Base-by-base conservation (phyloP, 2,113 vertebrate genomes). In the Morone chrysops region DNA sequence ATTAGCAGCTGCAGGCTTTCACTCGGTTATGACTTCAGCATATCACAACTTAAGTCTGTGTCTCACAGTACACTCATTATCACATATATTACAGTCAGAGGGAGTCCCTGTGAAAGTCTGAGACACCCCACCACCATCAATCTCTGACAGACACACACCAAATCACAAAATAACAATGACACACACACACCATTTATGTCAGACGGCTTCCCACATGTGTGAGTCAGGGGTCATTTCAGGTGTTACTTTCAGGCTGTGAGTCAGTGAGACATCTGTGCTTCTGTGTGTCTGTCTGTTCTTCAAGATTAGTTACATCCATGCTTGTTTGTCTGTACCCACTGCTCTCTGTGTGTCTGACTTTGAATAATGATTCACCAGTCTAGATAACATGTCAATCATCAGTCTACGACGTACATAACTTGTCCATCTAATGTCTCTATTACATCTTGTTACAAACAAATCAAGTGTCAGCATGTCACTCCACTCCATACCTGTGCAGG, bases 331-430 rank as follows among this genome's bases (percentile, higher is more conserved):
- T 74, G 80, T 73, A 14, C 45, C 40, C 13, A 16, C 45, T 68
- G 57, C 17, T 63, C 22, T 70, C 47, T 22, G 66, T 81, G 25
- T 36, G 71, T 88, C 65, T 87, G 63, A 50, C 45, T 60, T 7
- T 54, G 56, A 76, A 13, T 16, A 75, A 31, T 93, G 87, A 94
- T 70, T 94, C 87, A 92, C 66, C 69, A 7, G 75, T 82, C 80
- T 77, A 5, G 20, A 18, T 79, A 40, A 77, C 69, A 73, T 63
- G 57, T 70, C 69, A 67, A 45, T 87, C 80, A 86, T 62, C 65
- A 60, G 67, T 79, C 70, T 75, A 18, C 41, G 40, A 45, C 63
- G 53, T 12, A 57, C 77, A 78, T 54, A 71, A 59, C 67, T 25
- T 59, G 60, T 78, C 71, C 54, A 45, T 70, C 41, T 48, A 10